These are phyloP conservation scores for Pegoplata infirma DNA, from an alignment of 2,888 invertebrate genomes.

Conservation along the genomic window DNA sequence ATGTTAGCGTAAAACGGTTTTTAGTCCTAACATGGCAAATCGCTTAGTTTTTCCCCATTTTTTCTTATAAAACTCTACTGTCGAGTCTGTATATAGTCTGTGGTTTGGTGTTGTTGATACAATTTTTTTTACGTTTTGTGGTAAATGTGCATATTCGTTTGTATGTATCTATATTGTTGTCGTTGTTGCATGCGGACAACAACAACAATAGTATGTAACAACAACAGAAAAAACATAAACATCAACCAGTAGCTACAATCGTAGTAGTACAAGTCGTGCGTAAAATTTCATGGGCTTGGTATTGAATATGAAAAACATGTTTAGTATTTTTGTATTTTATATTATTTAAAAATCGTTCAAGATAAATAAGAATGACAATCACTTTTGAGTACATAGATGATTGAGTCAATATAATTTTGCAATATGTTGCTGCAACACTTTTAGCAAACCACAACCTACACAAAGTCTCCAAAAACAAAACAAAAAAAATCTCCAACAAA, in stretches of 20 bases:
- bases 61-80: no score
- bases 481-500: conserved; percentile 22
- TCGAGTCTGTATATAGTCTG: no score
- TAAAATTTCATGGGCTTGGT: conserved; percentile 75
- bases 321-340: conserved; percentile 62
- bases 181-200: background rate
- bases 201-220: background rate
- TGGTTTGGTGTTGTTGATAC: background rate
- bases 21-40: no score
- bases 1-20: no score
- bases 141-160: background rate
- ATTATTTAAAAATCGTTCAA: conserved; percentile 54
- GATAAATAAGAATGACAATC: conserved; percentile 23
- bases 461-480: conserved; percentile 15
- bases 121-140: background rate
- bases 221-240: background rate
- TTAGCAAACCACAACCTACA: background rate
- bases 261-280: conserved; percentile 73
- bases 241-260: conserved; percentile 63
- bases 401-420: conserved; percentile 6
- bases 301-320: conserved; percentile 72
- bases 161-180: background rate
- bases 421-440: conserved; percentile 25
- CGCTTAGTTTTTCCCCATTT: no score
- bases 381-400: conserved; percentile 8